Percentiles rank a stretch among this genome's conserved stretches.
Conservation (phyloP, 2,113 vertebrate species). For the Tupaia chinensis region DNA sequence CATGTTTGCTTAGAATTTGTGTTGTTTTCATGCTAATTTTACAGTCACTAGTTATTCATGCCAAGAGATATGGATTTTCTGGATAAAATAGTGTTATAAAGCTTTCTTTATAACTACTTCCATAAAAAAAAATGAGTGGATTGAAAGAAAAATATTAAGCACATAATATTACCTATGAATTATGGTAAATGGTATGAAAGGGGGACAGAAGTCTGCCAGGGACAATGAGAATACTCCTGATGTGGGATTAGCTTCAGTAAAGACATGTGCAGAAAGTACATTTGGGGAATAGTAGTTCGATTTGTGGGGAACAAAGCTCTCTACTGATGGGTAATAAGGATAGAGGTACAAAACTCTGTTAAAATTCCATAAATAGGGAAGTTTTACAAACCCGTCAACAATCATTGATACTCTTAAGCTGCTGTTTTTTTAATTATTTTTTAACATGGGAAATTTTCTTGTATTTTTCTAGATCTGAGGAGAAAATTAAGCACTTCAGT, state of each 20-base stretch:
- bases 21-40: background rate
- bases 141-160: slow-evolving; percentile 32
- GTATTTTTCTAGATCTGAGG: slow-evolving; percentile 75
- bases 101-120: slow-evolving; percentile 13
- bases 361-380: slow-evolving; percentile 19
- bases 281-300: background rate
- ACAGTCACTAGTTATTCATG: background rate
- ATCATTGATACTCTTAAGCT: background rate
- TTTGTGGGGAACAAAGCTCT: background rate
- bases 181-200: background rate
- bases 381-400: slow-evolving; percentile 15
- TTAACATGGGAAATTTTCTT: slow-evolving; percentile 41
- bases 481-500: slow-evolving; percentile 79
- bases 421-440: background rate
- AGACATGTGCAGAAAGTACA: background rate
- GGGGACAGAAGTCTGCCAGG: background rate
- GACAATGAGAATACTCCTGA: background rate
- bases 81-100: background rate
- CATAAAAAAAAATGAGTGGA: background rate
- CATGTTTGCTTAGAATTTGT: background rate
- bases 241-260: background rate
- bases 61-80: background rate
- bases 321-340: background rate
- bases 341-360: background rate
- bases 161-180: background rate